These are phyloP conservation scores for Muschampia plurimacula DNA, from an alignment of 2,888 invertebrate species.

Conservation along the genomic window DNA sequence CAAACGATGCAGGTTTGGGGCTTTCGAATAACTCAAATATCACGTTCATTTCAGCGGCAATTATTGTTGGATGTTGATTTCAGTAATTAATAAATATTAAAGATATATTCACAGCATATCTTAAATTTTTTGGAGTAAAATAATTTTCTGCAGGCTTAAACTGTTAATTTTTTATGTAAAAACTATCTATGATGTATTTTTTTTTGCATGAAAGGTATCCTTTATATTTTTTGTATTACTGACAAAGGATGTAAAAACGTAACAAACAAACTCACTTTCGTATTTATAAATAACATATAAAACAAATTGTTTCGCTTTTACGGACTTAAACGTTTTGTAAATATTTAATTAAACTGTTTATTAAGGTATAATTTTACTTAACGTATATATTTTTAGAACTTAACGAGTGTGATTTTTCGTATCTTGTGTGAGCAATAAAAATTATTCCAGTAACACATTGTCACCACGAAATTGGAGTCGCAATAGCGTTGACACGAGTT, in stretches of 20 bases:
- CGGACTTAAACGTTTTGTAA: background rate
- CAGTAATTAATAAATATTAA: background rate
- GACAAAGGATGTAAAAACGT: too few species aligned
- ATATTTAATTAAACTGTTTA: background rate
- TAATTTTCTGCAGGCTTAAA: too few species aligned
- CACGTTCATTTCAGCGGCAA: background rate
- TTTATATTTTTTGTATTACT: too few species aligned
- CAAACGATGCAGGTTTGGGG: background rate
- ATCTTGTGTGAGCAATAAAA: conserved; percentile 54
- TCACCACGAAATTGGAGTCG: conserved; percentile 62
- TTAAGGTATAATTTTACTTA: background rate
- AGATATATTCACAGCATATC: too few species aligned
- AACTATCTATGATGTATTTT: too few species aligned
- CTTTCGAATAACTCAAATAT: background rate
- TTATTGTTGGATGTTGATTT: conserved; percentile 9
- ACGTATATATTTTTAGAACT: conserved; percentile 10
- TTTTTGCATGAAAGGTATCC: too few species aligned
- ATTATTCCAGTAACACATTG: conserved; percentile 59
- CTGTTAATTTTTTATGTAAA: too few species aligned
- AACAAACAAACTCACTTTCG: too few species aligned
- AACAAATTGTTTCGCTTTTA: background rate
- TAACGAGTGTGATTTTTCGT: conserved; percentile 24
- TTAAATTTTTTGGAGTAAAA: too few species aligned
- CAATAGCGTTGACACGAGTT: conserved; percentile 58
- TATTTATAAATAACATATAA: too few species aligned